Evolutionary conservation across 2,113 vertebrate species (phyloP).

Genomic region (Lagopus muta): DNA sequence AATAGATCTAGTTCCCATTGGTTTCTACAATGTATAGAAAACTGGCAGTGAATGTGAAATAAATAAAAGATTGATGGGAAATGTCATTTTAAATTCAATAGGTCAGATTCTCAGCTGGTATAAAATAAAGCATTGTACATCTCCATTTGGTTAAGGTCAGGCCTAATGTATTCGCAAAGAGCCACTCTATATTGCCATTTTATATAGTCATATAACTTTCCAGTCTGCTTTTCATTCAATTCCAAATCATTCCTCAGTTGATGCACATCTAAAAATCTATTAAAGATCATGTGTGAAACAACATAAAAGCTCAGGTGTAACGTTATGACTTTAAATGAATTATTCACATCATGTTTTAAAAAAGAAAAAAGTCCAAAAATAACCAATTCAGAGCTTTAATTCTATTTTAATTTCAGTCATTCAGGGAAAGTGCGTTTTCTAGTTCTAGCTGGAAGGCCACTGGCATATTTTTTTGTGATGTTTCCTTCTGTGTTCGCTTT

Average conservation of each 20-base stretch:
- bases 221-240: neutral
- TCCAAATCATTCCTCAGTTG: neutral
- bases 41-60: neutral
- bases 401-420: neutral
- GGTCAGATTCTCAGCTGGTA: constrained; percentile 1
- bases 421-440: neutral
- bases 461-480: neutral
- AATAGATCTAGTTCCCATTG: neutral
- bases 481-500: neutral
- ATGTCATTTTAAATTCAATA: constrained; percentile 5
- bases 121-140: neutral
- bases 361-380: neutral
- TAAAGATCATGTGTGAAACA: neutral
- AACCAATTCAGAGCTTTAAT: neutral
- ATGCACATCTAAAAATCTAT: neutral
- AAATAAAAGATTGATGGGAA: constrained; percentile 14
- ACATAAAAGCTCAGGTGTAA: neutral
- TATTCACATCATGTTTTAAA: neutral
- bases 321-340: neutral
- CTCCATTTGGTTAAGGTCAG: constrained; percentile 6
- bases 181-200: neutral
- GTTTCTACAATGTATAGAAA: neutral
- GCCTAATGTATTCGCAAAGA: neutral
- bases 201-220: neutral
- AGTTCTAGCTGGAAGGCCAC: neutral